Evolutionary conservation across 2,888 invertebrate species (phyloP), one percentile per base, ranked within the genome.

Genomic region (Thereva unica): DNA sequence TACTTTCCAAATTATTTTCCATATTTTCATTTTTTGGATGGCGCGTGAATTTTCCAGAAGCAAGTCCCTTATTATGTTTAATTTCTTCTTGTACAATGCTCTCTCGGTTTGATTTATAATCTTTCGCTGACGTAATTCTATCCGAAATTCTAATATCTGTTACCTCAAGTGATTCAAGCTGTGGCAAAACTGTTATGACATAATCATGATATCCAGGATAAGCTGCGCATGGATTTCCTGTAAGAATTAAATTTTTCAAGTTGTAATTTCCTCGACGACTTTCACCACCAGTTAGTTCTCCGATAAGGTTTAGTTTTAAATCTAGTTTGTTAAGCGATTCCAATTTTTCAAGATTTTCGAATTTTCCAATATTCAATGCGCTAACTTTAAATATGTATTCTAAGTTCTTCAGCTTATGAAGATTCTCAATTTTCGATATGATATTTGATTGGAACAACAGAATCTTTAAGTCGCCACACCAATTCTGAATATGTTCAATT

Each of bases 281-380:
- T 76, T 87, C 85, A 0, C 97, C 84, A 71, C 91, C 90, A 53
- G 89, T 88, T 34, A 97, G 83, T 76, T 95, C 89, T 2, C 93
- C 95, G 67, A 97, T 89, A 78, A 97, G 97, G 80, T 97, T 97
- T 0, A 96, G 83, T 0, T 96, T 97, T 5, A 97, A 83, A 79
- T 97, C 97, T 61, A 97, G 81, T 80, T 97, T 97, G 74, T 87
- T 85, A 38, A 97, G 82, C 1, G 93, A 93, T 80, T 97, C 97
- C 73, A 96, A 91, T 56, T 90, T 86, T 76, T 93, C 91, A 64
- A 97, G 83, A 78, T 96, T 96, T 82, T 96, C 96, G 67, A 97
- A 87, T 54, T 83, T 83, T 82, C 96, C 95, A 67, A 97, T 90
- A 76, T 95, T 96, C 97, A 97, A 12, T 97, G 78, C 0, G 95